Evolutionary conservation across 2,888 invertebrate species (phyloP).

Genomic region (Polia nebulosa): DNA sequence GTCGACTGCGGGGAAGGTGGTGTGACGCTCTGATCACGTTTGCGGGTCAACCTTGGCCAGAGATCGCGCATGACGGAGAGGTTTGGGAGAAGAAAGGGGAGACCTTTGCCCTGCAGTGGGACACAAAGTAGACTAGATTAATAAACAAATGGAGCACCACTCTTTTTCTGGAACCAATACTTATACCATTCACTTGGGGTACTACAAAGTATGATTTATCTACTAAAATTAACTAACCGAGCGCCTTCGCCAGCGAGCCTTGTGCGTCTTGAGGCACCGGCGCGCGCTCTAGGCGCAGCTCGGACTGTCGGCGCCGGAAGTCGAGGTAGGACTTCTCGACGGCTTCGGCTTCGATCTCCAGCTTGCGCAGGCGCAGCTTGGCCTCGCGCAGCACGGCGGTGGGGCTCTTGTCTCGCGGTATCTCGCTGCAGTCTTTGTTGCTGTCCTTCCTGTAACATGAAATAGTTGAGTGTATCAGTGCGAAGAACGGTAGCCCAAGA

Average conservation of each 20-base stretch:
- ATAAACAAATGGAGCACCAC: neutral
- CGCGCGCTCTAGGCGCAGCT: slow-evolving; percentile 52
- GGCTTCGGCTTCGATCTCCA: slow-evolving; percentile 92
- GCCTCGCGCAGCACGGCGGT: slow-evolving; percentile 90
- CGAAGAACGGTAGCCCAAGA: neutral
- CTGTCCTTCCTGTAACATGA: slow-evolving; percentile 65
- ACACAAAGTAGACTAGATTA: neutral
- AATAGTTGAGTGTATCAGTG: neutral
- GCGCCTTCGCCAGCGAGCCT: slow-evolving; percentile 12
- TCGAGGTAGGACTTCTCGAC: slow-evolving; percentile 89
- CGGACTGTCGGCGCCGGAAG: slow-evolving; percentile 78
- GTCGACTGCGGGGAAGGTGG: neutral
- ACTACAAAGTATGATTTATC: neutral
- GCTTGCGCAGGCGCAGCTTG: slow-evolving; percentile 85
- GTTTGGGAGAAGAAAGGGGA: too few relatives aligned
- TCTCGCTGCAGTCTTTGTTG: slow-evolving; percentile 44
- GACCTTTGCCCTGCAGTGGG: neutral
- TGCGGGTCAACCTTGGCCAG: neutral
- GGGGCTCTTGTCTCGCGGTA: slow-evolving; percentile 79
- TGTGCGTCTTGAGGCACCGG: neutral
- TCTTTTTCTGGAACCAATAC: too few relatives aligned
- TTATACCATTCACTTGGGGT: neutral
- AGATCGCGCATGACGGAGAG: neutral
- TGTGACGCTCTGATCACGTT: too few relatives aligned
- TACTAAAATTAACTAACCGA: slow-evolving; percentile 24